A percentile compares a stretch with the other conserved stretches of the same genome.
These are phyloP conservation scores for Eilema griseolum DNA, from an alignment of 2,888 invertebrate genomes.

Conservation along the genomic window DNA sequence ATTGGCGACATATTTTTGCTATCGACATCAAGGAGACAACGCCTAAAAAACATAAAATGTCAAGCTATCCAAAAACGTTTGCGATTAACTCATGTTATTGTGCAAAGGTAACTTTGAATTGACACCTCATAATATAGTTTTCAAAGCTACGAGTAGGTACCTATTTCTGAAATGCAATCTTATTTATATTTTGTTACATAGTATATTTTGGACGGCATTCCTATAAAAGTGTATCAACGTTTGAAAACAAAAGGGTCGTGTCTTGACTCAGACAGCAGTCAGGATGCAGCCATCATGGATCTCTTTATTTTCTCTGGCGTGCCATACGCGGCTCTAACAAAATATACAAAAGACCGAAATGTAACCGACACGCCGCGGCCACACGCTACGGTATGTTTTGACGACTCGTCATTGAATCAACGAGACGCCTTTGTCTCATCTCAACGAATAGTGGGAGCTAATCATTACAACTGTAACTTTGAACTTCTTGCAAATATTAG, in stretches of 20 bases:
- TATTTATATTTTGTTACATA: not conserved
- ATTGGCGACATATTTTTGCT: too few relatives aligned
- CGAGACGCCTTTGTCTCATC: conserved; percentile 42
- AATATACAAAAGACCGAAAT: conserved; percentile 81
- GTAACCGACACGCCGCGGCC: conserved; percentile 74
- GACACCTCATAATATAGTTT: not conserved
- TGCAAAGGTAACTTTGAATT: too few relatives aligned
- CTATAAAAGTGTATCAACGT: conserved; percentile 22
- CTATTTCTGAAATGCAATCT: not conserved
- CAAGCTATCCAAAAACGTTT: too few relatives aligned
- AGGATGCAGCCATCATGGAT: conserved; percentile 74
- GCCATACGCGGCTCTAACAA: conserved; percentile 75
- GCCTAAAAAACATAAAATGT: too few relatives aligned
- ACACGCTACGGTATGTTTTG: conserved; percentile 73
- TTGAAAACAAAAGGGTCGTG: conserved; percentile 58
- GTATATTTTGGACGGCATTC: not conserved
- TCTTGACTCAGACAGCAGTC: conserved; percentile 37
- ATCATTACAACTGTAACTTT: conserved; percentile 26
- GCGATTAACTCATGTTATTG: too few relatives aligned
- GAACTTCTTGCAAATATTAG: conserved; percentile 9
- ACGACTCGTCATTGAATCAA: conserved; percentile 59
- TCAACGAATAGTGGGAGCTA: conserved; percentile 31
- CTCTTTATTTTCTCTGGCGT: conserved; percentile 77
- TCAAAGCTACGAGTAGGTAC: not conserved
- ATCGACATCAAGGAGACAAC: too few relatives aligned